phyloP scores from a whole-genome alignment of 2,888 invertebrate genomes.

The Mellilla xanthometata region DNA sequence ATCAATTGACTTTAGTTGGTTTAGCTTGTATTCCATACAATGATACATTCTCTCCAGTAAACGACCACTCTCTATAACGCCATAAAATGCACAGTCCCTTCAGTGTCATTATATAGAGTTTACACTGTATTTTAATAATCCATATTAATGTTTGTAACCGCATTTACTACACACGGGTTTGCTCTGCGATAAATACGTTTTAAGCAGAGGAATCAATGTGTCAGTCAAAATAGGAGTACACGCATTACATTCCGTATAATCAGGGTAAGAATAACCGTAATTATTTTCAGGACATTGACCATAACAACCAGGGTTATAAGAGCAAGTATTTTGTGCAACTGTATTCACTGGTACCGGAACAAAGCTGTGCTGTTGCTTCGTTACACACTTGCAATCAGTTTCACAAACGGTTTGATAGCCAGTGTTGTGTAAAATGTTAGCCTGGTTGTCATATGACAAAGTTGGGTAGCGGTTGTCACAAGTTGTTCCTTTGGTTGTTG shows the following conservation, averaged over 20 bases:
- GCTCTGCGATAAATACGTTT: conserved; percentile 21
- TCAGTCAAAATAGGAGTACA: conserved; percentile 16
- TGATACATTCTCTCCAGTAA: too few relatives aligned
- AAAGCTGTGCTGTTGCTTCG: conserved; percentile 18
- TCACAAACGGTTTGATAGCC: conserved; percentile 16
- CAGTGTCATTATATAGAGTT: too few relatives aligned
- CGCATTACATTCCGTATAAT: conserved; percentile 1
- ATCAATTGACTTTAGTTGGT: too few relatives aligned
- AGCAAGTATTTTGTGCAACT: conserved; percentile 19
- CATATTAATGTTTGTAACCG: conserved; percentile 14
- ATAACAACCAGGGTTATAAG: conserved; percentile 2
- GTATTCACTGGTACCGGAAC: conserved; percentile 20
- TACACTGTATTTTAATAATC: too few relatives aligned
- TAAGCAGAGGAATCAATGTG: conserved; percentile 26
- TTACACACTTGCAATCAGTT: conserved; percentile 28
- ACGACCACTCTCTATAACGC: too few relatives aligned
- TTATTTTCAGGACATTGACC: conserved; percentile 19
- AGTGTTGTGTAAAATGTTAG: conserved; percentile 9
- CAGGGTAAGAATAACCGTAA: conserved; percentile 17
- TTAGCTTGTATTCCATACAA: too few relatives aligned
- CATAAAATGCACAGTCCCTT: too few relatives aligned
- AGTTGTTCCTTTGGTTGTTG: conserved; percentile 15
- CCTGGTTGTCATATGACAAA: conserved; percentile 13
- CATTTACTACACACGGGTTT: conserved; percentile 13
- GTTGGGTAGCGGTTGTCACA: conserved; percentile 29